A percentile compares a stretch with the other conserved stretches of the same genome.
These are phyloP conservation scores for Poeciliopsis infans DNA, from an alignment of 2,797 vertebrate genomes.

Conservation along the genomic window DNA sequence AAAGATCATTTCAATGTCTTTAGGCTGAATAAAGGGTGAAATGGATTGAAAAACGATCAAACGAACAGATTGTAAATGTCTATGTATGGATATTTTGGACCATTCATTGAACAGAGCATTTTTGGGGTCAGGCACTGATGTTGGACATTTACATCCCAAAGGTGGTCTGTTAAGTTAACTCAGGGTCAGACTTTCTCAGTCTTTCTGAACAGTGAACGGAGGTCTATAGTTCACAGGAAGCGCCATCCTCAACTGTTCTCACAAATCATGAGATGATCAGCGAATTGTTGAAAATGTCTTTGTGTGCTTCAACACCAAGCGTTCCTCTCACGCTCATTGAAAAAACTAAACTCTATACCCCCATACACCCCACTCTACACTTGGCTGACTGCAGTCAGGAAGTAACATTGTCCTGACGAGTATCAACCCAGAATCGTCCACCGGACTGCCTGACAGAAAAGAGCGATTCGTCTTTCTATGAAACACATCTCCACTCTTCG, in stretches of 20 bases:
- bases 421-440: neutral
- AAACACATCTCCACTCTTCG: neutral
- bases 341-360: neutral
- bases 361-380: neutral
- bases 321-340: neutral
- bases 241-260: neutral
- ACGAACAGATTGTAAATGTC: neutral
- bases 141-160: neutral
- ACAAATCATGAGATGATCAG: neutral
- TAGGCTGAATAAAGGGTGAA: neutral
- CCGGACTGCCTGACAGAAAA: neutral
- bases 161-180: neutral
- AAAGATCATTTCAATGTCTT: neutral
- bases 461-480: neutral
- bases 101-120: neutral
- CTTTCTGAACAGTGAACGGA: neutral
- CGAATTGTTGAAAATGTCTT: neutral
- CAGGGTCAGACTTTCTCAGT: neutral
- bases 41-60: neutral
- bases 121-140: neutral
- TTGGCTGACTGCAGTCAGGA: neutral
- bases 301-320: neutral
- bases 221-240: neutral
- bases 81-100: neutral
- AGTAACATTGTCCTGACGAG: neutral